Percentiles rank a stretch among this genome's conserved stretches.
These are phyloP conservation scores for Hippocampus kuda DNA, from an alignment of 2,797 vertebrate species.

Conservation along the genomic window DNA sequence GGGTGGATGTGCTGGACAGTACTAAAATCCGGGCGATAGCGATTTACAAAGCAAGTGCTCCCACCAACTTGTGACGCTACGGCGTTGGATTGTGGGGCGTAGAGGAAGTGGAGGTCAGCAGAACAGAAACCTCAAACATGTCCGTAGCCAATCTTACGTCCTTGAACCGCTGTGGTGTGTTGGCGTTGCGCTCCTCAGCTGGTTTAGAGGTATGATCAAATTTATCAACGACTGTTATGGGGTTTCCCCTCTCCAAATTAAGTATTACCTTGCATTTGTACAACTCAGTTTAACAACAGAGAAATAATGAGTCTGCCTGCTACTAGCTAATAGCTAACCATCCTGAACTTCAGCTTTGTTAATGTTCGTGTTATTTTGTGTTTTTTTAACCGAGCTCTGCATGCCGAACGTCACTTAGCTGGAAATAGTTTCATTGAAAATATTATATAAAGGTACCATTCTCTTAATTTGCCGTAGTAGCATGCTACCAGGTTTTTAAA, in stretches of 20 bases:
- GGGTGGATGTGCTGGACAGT: no score
- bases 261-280: neutral
- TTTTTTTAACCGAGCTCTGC: no score
- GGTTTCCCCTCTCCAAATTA: neutral
- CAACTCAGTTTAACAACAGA: neutral
- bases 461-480: neutral
- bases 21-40: neutral
- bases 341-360: no score
- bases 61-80: neutral
- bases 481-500: no score
- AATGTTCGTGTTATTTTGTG: no score
- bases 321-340: no score
- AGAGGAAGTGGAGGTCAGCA: slow-evolving; percentile 27
- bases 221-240: neutral
- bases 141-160: slow-evolving; percentile 54
- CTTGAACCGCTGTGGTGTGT: slow-evolving; percentile 59
- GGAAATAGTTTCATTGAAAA: no score
- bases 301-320: neutral
- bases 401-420: no score
- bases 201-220: slow-evolving; percentile 44
- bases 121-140: slow-evolving; percentile 53
- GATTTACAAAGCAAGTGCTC: slow-evolving; percentile 8
- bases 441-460: neutral
- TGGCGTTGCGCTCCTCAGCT: slow-evolving; percentile 39
- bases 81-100: slow-evolving; percentile 31